Percentiles rank a stretch among this genome's conserved stretches.
These are phyloP conservation scores for Phodopus roborovskii DNA, from an alignment of 2,113 vertebrate genomes.

Conservation along the genomic window DNA sequence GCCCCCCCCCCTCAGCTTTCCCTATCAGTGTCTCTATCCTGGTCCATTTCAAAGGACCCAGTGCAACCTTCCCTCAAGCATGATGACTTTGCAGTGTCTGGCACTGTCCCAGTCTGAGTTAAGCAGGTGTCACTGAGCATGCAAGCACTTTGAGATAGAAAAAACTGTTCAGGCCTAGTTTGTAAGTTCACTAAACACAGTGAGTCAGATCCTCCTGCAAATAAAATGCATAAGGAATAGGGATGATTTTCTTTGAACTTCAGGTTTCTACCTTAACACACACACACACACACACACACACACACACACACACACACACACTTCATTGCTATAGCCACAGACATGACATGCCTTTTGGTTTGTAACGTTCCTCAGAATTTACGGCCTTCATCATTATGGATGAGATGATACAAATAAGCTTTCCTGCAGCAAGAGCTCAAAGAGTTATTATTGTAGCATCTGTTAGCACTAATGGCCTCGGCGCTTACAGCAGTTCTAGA, in stretches of 20 bases:
- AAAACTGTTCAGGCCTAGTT: background rate
- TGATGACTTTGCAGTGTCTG: background rate
- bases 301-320: no score
- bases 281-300: no score
- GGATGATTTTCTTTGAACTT: slow-evolving; percentile 52
- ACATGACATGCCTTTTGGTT: slow-evolving; percentile 60
- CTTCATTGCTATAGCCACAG: slow-evolving; percentile 46
- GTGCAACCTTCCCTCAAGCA: background rate
- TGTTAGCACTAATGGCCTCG: background rate
- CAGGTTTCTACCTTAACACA: background rate
- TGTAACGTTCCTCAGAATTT: slow-evolving; percentile 69
- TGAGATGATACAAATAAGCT: slow-evolving; percentile 66
- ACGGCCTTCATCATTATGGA: slow-evolving; percentile 62
- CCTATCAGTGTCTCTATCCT: background rate
- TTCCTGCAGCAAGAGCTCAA: slow-evolving; percentile 45
- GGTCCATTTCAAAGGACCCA: background rate
- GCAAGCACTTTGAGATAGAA: background rate
- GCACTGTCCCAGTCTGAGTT: background rate
- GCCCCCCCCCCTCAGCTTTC: background rate
- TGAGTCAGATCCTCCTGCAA: background rate
- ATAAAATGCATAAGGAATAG: background rate
- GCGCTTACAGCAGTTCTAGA: background rate
- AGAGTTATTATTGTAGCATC: slow-evolving; percentile 44
- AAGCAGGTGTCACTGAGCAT: background rate
- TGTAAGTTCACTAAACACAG: background rate